A percentile compares a stretch with the other conserved stretches of the same genome.
Conservation (phyloP, 2,113 vertebrate species). For the Apistogramma diplotaenia region DNA sequence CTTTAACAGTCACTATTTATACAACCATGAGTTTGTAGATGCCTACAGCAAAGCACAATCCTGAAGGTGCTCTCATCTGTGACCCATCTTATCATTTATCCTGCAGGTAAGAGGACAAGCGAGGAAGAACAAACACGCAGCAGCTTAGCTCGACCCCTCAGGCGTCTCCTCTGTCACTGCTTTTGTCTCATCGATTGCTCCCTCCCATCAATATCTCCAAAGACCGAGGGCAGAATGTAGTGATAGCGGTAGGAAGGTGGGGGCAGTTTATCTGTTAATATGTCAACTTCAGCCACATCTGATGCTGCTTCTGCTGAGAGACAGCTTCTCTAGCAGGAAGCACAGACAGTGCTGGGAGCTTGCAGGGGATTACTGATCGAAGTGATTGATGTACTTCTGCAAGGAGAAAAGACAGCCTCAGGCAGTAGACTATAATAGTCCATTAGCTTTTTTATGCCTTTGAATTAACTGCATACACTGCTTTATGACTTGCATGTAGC, state of each 20-base stretch:
- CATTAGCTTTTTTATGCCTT: conserved; percentile 70
- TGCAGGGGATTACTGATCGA: conserved; percentile 56
- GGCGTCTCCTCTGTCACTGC: conserved; percentile 32
- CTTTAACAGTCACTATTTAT: neutral
- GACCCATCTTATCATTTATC: conserved; percentile 34
- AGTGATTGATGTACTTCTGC: conserved; percentile 66
- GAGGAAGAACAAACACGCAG: conserved; percentile 6
- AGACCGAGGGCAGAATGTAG: conserved; percentile 55
- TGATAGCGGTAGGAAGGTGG: conserved; percentile 45
- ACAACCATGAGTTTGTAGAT: neutral
- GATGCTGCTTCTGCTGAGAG: conserved; percentile 10
- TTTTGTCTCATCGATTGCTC: conserved; percentile 51
- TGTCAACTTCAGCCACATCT: conserved; percentile 53
- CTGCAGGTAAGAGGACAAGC: conserved; percentile 42
- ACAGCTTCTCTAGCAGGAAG: conserved; percentile 24
- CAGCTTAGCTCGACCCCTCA: conserved; percentile 25
- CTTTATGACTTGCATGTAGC: conserved; percentile 52
- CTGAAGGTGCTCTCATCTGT: conserved; percentile 21
- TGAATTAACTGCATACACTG: conserved; percentile 65
- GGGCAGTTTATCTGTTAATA: conserved; percentile 60
- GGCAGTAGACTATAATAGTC: conserved; percentile 62
- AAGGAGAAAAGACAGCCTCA: conserved; percentile 48
- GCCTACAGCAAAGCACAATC: conserved; percentile 9
- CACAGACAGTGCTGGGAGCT: conserved; percentile 48
- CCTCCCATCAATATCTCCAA: conserved; percentile 54